Base-by-base conservation (phyloP, 2,113 vertebrate species). In the Pachyramphus minor region DNA sequence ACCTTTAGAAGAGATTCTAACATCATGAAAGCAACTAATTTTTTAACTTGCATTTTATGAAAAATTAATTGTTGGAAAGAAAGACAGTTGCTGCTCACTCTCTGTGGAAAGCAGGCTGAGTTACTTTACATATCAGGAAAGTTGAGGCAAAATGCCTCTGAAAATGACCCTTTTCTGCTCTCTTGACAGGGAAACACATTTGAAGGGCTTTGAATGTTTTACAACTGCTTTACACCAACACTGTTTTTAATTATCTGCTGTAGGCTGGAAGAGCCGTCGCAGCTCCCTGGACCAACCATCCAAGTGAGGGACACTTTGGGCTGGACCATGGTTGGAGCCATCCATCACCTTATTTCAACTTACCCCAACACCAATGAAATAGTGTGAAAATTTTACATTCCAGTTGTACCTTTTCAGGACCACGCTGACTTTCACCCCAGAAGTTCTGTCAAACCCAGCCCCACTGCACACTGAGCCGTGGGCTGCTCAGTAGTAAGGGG, bases 1-100 rank as follows among this genome's bases (percentile, higher is more conserved):
- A 1, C 47, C 20, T 82, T 75, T 88, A 79, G 44, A 52, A 85
- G 19, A 21, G 8, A 56, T 21, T 53, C n/a, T 83, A 76, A 49
- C 17, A 62, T 35, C 35, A 60, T 49, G 58, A 56, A 87, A 60
- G 28, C 17, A 83, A 95, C 30, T 56, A 22, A 10, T 25, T 73
- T 93, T 95, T 93, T 39, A 56, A 76, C 28, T 75, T 64, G 14
- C 8, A 7, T 93, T 89, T 76, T 64, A 75, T 91, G 66, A 75
- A 87, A 93, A 75, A 93, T 67, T 55, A 44, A 59, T 91, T 5
- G 0, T 74, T 75, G 35, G 19, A 83, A 76, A 82, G 35, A 50
- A 19, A 77, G 16, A 23, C 12, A n/a, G 59, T 14, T 72, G 23
- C 52, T 59, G 14, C 22, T 87, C 0, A 0, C 25, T 41, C 42